phyloP scores from a whole-genome alignment of 2,113 vertebrate genomes.

The Peromyscus californicus region DNA sequence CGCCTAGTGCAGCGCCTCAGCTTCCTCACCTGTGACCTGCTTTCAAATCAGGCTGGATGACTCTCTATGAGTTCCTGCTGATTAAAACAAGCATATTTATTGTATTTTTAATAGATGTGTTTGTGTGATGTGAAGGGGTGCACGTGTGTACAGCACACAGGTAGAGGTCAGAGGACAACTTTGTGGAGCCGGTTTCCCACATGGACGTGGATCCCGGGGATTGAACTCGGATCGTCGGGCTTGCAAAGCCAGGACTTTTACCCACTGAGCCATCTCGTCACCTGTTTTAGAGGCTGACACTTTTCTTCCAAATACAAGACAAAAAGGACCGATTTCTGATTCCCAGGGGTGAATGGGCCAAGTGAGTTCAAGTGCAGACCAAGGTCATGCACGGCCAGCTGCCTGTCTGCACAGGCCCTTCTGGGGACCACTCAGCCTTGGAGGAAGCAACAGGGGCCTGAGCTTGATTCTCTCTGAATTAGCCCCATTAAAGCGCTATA shows the following conservation, averaged over 20 bases:
- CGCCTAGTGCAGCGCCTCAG: not conserved
- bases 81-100: not conserved
- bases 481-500: conserved; percentile 78
- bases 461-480: conserved; percentile 72
- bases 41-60: not conserved
- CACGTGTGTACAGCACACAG: not conserved
- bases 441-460: conserved; percentile 41
- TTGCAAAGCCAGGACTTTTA: not conserved
- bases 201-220: not conserved
- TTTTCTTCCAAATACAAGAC: conserved; percentile 33
- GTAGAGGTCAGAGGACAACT: not conserved
- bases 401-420: not conserved
- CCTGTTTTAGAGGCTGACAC: conserved; percentile 7
- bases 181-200: not conserved
- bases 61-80: conserved; percentile 6
- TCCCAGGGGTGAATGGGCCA: not conserved
- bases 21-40: conserved; percentile 32
- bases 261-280: not conserved
- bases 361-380: conserved; percentile 17
- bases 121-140: not conserved
- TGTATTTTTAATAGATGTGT: not conserved
- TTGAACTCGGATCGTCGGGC: not conserved
- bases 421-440: not conserved
- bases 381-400: conserved; percentile 60
- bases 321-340: not conserved